Evolutionary conservation across 2,797 vertebrate species (phyloP).

Genomic region (Zalophus californianus): DNA sequence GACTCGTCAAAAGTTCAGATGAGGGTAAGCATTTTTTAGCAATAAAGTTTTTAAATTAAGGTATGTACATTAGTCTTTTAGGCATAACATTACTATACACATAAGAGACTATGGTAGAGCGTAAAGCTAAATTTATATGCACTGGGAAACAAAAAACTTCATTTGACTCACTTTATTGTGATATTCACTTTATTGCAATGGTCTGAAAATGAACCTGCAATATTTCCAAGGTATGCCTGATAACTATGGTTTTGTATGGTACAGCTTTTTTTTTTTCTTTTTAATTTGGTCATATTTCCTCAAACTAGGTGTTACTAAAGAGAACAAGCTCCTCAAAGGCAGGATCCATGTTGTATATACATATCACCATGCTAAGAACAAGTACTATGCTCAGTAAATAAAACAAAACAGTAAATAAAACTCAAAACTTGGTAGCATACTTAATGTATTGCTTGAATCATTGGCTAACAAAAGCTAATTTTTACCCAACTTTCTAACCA

Average conservation of each 20-base stretch:
- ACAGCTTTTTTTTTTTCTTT: not conserved
- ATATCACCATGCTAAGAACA: not conserved
- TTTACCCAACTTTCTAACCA: not conserved
- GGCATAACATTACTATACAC: not conserved
- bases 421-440: not conserved
- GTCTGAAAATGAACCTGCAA: not conserved
- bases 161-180: not conserved
- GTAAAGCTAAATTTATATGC: not conserved
- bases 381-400: not conserved
- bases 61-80: not conserved
- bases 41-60: not conserved
- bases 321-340: not conserved
- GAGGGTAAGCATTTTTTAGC: not conserved
- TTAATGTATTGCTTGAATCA: not conserved
- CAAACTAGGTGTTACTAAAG: not conserved
- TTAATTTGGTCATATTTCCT: constrained; percentile 10
- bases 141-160: not conserved
- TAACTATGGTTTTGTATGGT: not conserved
- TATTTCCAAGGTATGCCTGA: not conserved
- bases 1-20: not conserved
- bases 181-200: not conserved
- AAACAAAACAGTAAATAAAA: not conserved
- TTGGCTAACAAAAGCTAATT: not conserved
- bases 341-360: not conserved
- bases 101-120: not conserved